Percentiles rank a stretch among this genome's conserved stretches.
phyloP scores from a whole-genome alignment of 2,797 vertebrate species.

The Valencia hispanica region DNA sequence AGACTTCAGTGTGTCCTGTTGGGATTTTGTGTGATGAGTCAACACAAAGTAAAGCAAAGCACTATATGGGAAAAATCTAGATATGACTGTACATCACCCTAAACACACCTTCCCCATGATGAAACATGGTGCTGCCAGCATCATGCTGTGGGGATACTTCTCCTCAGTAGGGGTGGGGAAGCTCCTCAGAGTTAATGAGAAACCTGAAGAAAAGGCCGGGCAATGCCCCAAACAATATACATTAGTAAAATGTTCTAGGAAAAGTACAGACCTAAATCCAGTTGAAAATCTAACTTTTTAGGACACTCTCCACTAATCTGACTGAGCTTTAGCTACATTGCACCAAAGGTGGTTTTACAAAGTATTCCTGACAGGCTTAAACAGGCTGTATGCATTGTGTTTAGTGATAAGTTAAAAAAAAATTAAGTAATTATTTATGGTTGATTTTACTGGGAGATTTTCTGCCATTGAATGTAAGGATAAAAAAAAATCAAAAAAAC shows the following conservation, averaged over 20 bases:
- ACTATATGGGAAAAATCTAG: background rate
- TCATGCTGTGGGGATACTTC: background rate
- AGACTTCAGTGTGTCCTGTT: background rate
- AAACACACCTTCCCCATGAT: background rate
- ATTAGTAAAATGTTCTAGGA: too few relatives aligned
- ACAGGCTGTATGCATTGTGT: background rate
- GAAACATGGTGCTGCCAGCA: background rate
- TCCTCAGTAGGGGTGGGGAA: background rate
- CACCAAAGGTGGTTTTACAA: too few relatives aligned
- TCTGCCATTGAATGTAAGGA: slow-evolving; percentile 1
- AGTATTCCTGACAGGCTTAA: too few relatives aligned
- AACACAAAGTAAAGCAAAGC: background rate
- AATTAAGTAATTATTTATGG: background rate
- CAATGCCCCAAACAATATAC: too few relatives aligned
- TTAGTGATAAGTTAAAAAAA: too few relatives aligned
- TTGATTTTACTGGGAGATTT: background rate
- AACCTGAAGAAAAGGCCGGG: too few relatives aligned
- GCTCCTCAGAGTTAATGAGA: background rate
- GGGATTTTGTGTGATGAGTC: background rate
- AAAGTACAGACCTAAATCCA: too few relatives aligned
- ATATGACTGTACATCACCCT: background rate
- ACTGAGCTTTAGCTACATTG: too few relatives aligned
- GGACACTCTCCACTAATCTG: too few relatives aligned
- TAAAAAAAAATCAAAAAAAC: background rate
- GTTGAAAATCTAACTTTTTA: too few relatives aligned